Evolutionary conservation across 1,140 invertebrate species (phyloP), one percentile per base, ranked within the genome.

Genomic region (Drosophila ananassae): DNA sequence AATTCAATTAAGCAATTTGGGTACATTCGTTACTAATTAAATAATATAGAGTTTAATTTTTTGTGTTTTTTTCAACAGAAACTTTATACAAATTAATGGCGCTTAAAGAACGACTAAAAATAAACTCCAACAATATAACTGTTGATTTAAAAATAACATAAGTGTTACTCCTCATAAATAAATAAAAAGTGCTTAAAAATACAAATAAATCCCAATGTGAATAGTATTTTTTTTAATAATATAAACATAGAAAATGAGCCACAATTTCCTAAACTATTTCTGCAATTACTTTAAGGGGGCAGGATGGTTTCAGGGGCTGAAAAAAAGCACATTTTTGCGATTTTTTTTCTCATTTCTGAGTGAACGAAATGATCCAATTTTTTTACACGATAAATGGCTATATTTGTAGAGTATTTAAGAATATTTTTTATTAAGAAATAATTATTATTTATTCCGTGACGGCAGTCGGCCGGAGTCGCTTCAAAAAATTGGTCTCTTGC

Each of bases 1-100:
- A 67, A 64, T 53, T 44, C 28, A 53, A 44, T 63, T 67, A 28
- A 25, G n/a, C 10, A 21, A 50, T 61, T 64, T 37, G 41, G 24
- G 24, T 34, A 17, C 5, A 44, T 9, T 17, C 13, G 13, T 44
- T 21, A 12, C 21, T 21, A 28, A n/a, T 39, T 55, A 2, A 39
- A 39, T 32, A 12, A 3, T 7, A 54, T 32, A 22, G 8, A 55
- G 9, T 10, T 9, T 32, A 10, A 17, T 8, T 1, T 10, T 8
- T 32, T 32, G 10, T 9, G 8, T 32, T 2, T 1, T 10, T 8
- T 32, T 32, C 32, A 9, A 32, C 2, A 32, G 9, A 10, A 32
- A 32, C 32, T 8, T n/a, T 44, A 1, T 6, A 44, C 4, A 21
- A 21, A 12, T 44, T 21, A 44, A 21, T 9, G 13, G 17, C 0